Conservation (phyloP, 2,888 invertebrate species). For the Tuta absoluta region DNA sequence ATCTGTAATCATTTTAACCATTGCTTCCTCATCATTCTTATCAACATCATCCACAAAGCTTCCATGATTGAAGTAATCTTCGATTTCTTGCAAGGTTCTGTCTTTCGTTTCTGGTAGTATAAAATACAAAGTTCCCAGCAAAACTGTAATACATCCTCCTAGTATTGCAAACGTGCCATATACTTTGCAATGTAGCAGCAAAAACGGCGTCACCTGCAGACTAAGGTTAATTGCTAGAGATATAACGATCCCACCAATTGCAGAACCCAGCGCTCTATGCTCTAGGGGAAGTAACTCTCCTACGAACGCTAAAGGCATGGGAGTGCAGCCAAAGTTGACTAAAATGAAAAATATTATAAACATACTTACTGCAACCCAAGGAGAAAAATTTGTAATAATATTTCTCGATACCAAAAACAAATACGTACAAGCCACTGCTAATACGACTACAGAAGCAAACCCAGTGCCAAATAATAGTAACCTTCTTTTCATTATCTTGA, state of each 20-base stretch:
- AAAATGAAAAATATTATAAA: constrained; percentile 55
- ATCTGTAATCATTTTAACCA: neutral
- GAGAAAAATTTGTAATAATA: constrained; percentile 41
- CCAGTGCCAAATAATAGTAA: constrained; percentile 56
- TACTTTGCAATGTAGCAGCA: constrained; percentile 44
- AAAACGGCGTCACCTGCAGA: constrained; percentile 52
- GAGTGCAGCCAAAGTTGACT: constrained; percentile 60
- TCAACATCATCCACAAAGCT: constrained; percentile 29
- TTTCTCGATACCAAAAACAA: constrained; percentile 45
- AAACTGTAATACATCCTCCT: constrained; percentile 35
- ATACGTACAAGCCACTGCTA: constrained; percentile 48
- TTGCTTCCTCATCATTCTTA: constrained; percentile 26
- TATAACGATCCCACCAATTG: constrained; percentile 46
- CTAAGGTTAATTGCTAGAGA: constrained; percentile 46
- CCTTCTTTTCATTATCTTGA: constrained; percentile 54
- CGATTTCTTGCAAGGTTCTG: constrained; percentile 52
- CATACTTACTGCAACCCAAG: constrained; percentile 49
- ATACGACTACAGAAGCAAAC: constrained; percentile 44
- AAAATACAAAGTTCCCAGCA: constrained; percentile 42
- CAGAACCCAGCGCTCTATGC: constrained; percentile 54
- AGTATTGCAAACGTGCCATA: constrained; percentile 47
- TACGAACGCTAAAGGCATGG: constrained; percentile 57
- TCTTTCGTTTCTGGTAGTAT: constrained; percentile 53
- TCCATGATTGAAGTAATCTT: constrained; percentile 45
- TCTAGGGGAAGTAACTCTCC: constrained; percentile 63